Evolutionary conservation across 2,797 vertebrate species (phyloP), one percentile per base, ranked within the genome.

Genomic region (Menidia menidia): DNA sequence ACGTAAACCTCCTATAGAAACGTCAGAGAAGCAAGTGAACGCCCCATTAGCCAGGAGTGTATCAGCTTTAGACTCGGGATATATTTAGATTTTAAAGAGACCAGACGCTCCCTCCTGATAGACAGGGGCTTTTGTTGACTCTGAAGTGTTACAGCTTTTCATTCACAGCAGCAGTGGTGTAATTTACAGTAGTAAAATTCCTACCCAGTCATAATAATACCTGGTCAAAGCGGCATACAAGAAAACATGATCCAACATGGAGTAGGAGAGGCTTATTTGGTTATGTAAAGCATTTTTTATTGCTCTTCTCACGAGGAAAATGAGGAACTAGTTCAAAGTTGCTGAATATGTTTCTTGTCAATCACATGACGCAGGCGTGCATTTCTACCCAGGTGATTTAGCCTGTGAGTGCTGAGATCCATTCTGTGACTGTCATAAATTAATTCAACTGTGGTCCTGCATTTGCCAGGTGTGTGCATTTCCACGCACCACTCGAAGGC

Each of bases 51-150:
- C 72, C 64, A 19, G 75, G 42, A 68, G 69, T 69, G 77, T 89
- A 75, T 91, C 89, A 74, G 86, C 90, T 92, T 90, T 84, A 72
- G 68, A 79, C 53, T 6, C 1, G 9, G 15, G 84, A 88, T 95
- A 94, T 91, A 89, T 92, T 94, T 95, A 95, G 93, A 88, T 30
- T 79, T 93, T 93, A 93, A 92, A 93, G 93, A 66, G 78, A 56
- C 87, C 81, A 68, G 63, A 73, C 59, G 1, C 53, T 62, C 35
- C 44, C 53, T 56, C 31, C 25, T 43, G 47, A 59, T 53, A 51
- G 6, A 70, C 13, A 4, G 35, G 62, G 35, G 33, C 47, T 72
- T 69, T 68, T 67, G 48, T 73, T 75, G 10, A 13, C n/a, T 44
- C 19, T 58, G 30, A 33, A 10, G 31, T 19, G 58, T 51, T 47